Conservation (phyloP, 2,797 vertebrate genomes). For the Synaphobranchus kaupii region DNA sequence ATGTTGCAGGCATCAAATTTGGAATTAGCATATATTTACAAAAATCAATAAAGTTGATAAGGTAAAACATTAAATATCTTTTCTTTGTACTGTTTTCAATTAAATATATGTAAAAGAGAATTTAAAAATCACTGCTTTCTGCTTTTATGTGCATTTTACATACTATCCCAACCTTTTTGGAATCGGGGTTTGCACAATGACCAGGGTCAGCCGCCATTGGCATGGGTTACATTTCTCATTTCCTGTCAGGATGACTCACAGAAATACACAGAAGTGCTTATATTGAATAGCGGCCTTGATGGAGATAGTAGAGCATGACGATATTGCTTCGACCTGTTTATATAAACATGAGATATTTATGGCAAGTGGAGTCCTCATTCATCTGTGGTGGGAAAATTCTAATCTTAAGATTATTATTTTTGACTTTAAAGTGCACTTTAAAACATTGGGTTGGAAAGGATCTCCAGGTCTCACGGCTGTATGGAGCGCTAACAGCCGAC, state of each 20-base stretch:
- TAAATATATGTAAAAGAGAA: too few relatives aligned
- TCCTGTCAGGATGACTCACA: neutral
- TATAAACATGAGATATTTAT: constrained; percentile 1
- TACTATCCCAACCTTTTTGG: too few relatives aligned
- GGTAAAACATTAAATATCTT: too few relatives aligned
- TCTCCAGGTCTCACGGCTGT: neutral
- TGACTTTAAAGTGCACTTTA: neutral
- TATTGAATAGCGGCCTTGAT: neutral
- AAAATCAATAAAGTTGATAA: too few relatives aligned
- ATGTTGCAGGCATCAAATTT: too few relatives aligned
- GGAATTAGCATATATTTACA: too few relatives aligned
- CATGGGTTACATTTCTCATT: neutral
- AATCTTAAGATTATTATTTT: neutral
- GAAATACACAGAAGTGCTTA: neutral
- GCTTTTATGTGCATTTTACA: too few relatives aligned
- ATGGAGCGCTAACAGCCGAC: neutral
- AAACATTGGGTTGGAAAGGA: neutral
- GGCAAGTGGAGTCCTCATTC: neutral
- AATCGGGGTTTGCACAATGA: neutral
- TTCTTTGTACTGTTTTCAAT: too few relatives aligned
- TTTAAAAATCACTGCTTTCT: too few relatives aligned
- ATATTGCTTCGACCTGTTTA: neutral
- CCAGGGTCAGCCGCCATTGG: neutral
- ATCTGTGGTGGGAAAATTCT: neutral
- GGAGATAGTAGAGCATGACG: neutral